phyloP scores from a whole-genome alignment of 2,113 vertebrate species.

The Acanthisitta chloris region DNA sequence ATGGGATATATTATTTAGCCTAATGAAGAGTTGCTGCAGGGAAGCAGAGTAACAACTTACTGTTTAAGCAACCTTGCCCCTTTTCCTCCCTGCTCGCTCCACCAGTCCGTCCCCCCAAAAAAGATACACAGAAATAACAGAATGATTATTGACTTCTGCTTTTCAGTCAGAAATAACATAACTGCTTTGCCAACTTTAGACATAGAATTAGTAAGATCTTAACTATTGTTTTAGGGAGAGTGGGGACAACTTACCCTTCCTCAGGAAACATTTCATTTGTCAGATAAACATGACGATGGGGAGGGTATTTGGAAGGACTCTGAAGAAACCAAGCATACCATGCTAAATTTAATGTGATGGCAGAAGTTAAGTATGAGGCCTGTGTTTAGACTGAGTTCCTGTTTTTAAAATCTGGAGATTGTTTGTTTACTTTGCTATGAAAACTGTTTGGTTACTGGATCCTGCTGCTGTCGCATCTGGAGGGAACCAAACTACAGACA shows the following conservation, averaged over 20 bases:
- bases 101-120: no score
- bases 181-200: not conserved
- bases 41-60: not conserved
- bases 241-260: not conserved
- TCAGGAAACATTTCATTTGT: not conserved
- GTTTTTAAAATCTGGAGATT: constrained; percentile 20
- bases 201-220: not conserved
- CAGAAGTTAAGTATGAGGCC: constrained; percentile 1
- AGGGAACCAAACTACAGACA: not conserved
- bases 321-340: not conserved
- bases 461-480: not conserved
- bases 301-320: not conserved
- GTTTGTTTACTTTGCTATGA: constrained; percentile 15
- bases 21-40: not conserved
- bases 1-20: not conserved
- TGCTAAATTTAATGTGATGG: constrained; percentile 20
- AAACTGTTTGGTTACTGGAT: not conserved
- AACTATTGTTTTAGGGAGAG: not conserved
- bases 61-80: not conserved
- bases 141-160: not conserved
- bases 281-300: not conserved
- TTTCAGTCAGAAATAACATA: not conserved
- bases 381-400: constrained; percentile 27
- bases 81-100: no score
- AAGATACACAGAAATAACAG: not conserved